Evolutionary conservation across 2,888 invertebrate genomes (phyloP).

Genomic region (Apamea epomidion): DNA sequence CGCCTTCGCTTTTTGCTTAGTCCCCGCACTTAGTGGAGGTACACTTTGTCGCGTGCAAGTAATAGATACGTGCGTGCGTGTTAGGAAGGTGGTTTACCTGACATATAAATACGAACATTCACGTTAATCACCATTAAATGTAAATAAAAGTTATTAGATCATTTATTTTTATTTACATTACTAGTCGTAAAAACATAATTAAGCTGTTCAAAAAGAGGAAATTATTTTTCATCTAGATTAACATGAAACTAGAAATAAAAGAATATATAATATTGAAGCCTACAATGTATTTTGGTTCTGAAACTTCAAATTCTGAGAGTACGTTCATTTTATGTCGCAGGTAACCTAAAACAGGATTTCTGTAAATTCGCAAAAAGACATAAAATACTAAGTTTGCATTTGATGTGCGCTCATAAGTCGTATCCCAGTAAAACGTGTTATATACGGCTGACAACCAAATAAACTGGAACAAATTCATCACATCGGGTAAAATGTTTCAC

Average conservation of each 20-base stretch:
- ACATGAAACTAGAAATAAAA: not conserved
- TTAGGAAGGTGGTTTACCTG: conserved; percentile 35
- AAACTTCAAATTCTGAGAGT: not conserved
- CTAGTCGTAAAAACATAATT: conserved; percentile 18
- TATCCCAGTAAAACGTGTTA: conserved; percentile 14
- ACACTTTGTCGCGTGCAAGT: conserved; percentile 58
- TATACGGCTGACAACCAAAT: conserved; percentile 30
- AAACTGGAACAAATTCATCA: conserved; percentile 51
- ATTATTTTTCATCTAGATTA: not conserved
- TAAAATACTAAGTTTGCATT: conserved; percentile 38
- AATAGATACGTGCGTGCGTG: conserved; percentile 64
- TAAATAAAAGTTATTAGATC: conserved; percentile 20
- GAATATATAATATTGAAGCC: not conserved
- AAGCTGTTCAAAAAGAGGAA: not conserved
- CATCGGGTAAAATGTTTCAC: conserved; percentile 41
- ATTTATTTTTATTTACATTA: conserved; percentile 6
- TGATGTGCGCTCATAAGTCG: conserved; percentile 8
- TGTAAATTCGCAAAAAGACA: not conserved
- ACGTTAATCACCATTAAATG: conserved; percentile 18
- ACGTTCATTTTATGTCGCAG: conserved; percentile 8
- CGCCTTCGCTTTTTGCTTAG: not conserved
- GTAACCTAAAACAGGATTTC: conserved; percentile 19
- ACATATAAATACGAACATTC: conserved; percentile 22
- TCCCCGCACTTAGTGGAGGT: conserved; percentile 4
- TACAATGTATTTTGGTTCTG: not conserved